phyloP scores from a whole-genome alignment of 2,113 vertebrate genomes.

The Tauraco erythrolophus region DNA sequence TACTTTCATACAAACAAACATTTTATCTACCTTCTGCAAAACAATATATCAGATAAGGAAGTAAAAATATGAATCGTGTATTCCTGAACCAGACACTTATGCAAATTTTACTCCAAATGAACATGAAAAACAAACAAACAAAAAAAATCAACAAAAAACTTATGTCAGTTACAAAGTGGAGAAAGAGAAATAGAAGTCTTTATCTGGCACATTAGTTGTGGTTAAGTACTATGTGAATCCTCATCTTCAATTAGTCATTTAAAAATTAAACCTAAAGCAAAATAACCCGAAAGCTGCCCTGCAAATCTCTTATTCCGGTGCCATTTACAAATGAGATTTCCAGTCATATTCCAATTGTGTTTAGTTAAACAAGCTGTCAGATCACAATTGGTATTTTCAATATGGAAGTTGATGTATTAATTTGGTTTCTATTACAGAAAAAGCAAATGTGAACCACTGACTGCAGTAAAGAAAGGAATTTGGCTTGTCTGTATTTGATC shows the following conservation, averaged over 20 bases:
- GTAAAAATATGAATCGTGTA: neutral
- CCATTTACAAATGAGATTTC: slow-evolving; percentile 26
- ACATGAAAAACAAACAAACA: neutral
- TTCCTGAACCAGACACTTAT: neutral
- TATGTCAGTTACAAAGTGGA: neutral
- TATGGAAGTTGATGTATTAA: neutral
- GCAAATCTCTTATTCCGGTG: neutral
- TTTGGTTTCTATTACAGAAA: neutral
- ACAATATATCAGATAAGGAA: neutral
- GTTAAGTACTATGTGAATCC: neutral
- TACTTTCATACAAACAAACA: neutral
- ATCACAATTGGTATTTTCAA: neutral
- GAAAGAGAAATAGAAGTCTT: neutral
- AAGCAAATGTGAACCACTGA: neutral
- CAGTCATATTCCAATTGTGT: neutral
- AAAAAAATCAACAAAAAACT: too few relatives aligned
- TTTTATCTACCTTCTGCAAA: neutral
- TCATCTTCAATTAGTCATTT: neutral
- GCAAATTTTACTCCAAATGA: neutral
- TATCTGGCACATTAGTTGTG: neutral
- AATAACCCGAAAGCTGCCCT: slow-evolving; percentile 1
- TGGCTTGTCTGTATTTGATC: neutral
- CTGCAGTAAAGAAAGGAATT: neutral
- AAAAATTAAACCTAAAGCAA: slow-evolving; percentile 23
- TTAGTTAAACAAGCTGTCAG: slow-evolving; percentile 35